Evolutionary conservation across 2,113 vertebrate species (phyloP).

Genomic region (Montifringilla adamsi): DNA sequence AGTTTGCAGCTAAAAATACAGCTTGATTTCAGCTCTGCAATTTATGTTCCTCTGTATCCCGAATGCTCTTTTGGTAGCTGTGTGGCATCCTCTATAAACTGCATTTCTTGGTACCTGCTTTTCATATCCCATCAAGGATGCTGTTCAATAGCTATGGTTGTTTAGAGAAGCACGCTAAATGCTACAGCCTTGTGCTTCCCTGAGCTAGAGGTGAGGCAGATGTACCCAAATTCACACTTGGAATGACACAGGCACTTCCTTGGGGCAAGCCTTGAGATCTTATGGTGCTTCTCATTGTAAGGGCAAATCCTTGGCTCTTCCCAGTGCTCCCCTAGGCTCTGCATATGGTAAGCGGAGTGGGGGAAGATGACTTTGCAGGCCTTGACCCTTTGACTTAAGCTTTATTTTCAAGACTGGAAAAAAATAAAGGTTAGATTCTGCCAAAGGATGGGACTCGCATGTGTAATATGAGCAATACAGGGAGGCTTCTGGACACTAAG

Average conservation of each 20-base stretch:
- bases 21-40: constrained; percentile 10
- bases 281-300: neutral
- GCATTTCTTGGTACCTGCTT: neutral
- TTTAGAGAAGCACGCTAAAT: neutral
- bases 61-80: neutral
- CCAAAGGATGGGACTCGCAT: neutral
- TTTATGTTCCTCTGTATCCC: neutral
- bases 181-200: neutral
- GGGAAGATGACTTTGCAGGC: neutral
- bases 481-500: neutral
- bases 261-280: neutral
- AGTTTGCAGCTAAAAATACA: constrained; percentile 60
- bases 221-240: neutral
- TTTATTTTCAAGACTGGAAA: neutral
- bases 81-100: neutral
- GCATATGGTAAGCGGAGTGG: neutral
- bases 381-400: neutral
- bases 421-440: constrained; percentile 6
- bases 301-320: neutral
- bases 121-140: neutral
- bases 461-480: neutral
- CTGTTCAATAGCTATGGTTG: neutral
- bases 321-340: neutral
- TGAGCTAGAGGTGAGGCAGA: neutral
- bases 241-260: accelerated